A percentile compares a stretch with the other conserved stretches of the same genome.
Evolutionary conservation across 2,888 invertebrate species (phyloP).

Genomic region (Drosophila mettleri): DNA sequence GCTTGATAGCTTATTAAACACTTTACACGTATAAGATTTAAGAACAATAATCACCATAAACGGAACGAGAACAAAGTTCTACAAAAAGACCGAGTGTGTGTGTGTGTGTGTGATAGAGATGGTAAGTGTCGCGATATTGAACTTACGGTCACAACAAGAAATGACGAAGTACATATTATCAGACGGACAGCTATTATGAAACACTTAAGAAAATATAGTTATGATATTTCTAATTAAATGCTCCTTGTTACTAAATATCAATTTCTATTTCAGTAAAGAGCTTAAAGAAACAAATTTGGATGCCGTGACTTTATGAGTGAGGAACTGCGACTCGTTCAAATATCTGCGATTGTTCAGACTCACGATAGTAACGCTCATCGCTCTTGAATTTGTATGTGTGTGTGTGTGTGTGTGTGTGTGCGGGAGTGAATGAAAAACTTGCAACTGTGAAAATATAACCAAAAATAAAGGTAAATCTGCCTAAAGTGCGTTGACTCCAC

Average conservation of each 20-base stretch:
- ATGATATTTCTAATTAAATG: no score
- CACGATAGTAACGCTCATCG: conserved; percentile 34
- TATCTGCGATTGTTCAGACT: conserved; percentile 22
- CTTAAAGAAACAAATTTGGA: neutral
- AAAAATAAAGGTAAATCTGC: conserved; percentile 60
- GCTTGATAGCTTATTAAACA: conserved; percentile 11
- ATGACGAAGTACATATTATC: neutral
- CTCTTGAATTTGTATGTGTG: conserved; percentile 28
- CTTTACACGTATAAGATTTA: neutral
- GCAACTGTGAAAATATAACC: conserved; percentile 77
- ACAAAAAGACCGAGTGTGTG: conserved; percentile 25
- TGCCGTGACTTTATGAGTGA: neutral
- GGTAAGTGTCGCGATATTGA: conserved; percentile 12
- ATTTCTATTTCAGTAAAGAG: fast-evolving
- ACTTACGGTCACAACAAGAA: conserved; percentile 4
- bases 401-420: conserved; percentile 44
- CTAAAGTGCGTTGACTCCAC: conserved; percentile 49
- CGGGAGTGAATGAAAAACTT: conserved; percentile 73
- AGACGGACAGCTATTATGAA: neutral
- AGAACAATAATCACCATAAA: conserved; percentile 24
- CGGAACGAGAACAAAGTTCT: conserved; percentile 50
- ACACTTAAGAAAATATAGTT: neutral
- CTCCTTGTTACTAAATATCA: no score
- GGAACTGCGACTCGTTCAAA: conserved; percentile 29
- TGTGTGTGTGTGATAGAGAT: conserved; percentile 39